Evolutionary conservation across 2,797 vertebrate genomes (phyloP), one percentile per base, ranked within the genome.

Genomic region (Apogon talboti): DNA sequence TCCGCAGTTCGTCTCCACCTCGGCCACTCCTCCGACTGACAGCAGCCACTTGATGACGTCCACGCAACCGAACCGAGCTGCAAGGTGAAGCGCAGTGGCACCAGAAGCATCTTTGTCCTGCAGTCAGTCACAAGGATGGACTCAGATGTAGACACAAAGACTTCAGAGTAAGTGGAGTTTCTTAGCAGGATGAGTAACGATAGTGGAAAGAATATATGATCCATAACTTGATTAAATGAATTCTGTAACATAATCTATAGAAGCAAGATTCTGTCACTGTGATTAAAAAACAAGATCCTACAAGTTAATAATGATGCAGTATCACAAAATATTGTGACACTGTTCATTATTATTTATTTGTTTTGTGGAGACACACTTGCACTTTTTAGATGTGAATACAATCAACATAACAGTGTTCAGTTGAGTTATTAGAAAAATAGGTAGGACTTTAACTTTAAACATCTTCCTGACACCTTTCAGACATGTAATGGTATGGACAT

Each of bases 31-130:
- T 6, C 94, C 93, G 4, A 81, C 89, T 0, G 69, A 90, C 0
- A 96, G 85, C 72, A 96, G 89, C 95, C 95, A 96, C 72, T 75
- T 78, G 2, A 94, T 90, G 15, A 93, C 89, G 10, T 87, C 86
- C 0, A 86, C 81, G 11, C 90, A 91, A 0, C 93, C 92, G 8
- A 96, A 97, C 4, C 95, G 92, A 45, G 94, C 93, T 0, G 95
- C 94, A 0, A 97, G 92, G 86, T 96, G 95, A 5, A 96, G 89
- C 0, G 91, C 90, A 0, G 95, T 94, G 50, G 95, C 93, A 0
- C 96, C 95, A 0, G 93, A 89, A 15, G 85, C 86, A 13, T 96
- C 96, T 45, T 79, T 90, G 18, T 94, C 94, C 95, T 96, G 19
- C 3, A 51, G 21, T 35, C 35, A 73, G 12, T 3, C 4, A 50